phyloP scores from a whole-genome alignment of 2,113 vertebrate species.

The Marcusenius ussheri region DNA sequence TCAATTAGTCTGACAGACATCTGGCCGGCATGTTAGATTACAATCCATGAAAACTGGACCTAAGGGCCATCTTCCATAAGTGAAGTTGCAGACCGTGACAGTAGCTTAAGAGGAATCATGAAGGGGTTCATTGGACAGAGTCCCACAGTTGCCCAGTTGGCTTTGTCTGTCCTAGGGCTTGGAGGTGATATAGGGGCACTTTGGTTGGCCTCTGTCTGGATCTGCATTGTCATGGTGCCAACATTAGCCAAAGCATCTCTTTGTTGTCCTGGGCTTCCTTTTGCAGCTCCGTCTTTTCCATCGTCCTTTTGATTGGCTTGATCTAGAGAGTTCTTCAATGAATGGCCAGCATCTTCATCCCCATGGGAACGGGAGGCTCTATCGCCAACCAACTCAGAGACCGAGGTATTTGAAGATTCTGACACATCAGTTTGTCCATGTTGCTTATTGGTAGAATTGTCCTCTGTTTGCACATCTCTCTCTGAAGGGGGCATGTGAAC shows the following conservation, averaged over 20 bases:
- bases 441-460: not conserved
- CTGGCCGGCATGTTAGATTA: not conserved
- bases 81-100: slow-evolving; percentile 28
- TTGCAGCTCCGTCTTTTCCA: not conserved
- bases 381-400: not conserved
- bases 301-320: not conserved
- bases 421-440: not conserved
- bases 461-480: not conserved
- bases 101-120: slow-evolving; percentile 49
- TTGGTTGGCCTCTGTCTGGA: not conserved
- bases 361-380: not conserved
- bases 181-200: not conserved
- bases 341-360: not conserved
- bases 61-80: not conserved
- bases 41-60: not conserved
- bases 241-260: not conserved
- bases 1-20: not conserved
- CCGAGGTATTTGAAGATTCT: not conserved
- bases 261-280: not conserved
- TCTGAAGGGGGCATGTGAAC: not conserved
- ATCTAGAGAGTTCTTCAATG: not conserved
- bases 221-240: not conserved
- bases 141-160: not conserved
- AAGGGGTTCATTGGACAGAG: slow-evolving; percentile 58
- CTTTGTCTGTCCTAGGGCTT: not conserved